Conservation (phyloP, 2,113 vertebrate species). For the Galbula dea region DNA sequence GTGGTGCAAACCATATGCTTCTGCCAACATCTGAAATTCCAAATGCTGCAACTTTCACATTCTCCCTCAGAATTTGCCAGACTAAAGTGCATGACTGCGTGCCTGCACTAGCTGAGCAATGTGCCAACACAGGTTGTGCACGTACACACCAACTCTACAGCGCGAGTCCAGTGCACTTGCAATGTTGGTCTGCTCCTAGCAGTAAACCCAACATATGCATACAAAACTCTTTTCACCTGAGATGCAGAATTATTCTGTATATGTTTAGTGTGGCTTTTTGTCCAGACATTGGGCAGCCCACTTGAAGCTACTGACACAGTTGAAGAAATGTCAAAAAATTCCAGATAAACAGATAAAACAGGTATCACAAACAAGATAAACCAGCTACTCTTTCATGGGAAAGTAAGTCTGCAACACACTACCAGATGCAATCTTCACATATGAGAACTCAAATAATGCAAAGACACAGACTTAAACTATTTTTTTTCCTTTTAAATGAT, state of each 20-base stretch:
- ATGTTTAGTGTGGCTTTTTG: background rate
- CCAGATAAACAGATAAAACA: background rate
- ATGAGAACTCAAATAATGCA: fast-evolving
- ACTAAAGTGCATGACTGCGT: background rate
- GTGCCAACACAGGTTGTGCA: background rate
- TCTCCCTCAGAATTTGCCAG: background rate
- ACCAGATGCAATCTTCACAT: background rate
- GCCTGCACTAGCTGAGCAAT: background rate
- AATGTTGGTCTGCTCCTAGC: background rate
- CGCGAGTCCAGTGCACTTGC: background rate
- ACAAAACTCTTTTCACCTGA: background rate
- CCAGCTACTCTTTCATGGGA: background rate
- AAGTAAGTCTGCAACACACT: background rate
- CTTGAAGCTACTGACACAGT: background rate
- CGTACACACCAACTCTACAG: background rate
- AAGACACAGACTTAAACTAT: background rate
- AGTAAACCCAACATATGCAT: background rate
- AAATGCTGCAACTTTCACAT: background rate
- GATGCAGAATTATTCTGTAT: background rate
- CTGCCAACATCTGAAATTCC: background rate
- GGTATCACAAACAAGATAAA: background rate
- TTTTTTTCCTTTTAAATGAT: background rate
- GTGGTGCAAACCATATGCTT: background rate
- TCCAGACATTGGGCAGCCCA: background rate
- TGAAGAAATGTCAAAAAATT: background rate